Base-by-base conservation (phyloP, 53 echinoderm and acorn worm genomes). In the Temnopleurus reevesii region DNA sequence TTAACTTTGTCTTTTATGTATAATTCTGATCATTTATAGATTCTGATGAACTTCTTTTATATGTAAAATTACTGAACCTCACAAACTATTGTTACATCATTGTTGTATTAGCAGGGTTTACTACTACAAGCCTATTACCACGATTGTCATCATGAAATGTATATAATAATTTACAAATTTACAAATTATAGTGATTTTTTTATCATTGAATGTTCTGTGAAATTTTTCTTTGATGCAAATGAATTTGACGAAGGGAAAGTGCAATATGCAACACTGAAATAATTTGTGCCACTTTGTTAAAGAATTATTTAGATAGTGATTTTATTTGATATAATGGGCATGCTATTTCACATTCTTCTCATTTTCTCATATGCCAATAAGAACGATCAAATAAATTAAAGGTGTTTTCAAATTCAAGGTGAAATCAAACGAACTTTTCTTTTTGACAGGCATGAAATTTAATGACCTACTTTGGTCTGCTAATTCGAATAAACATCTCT, bases 91-190 rank as follows among this genome's bases (percentile, higher is more conserved):
- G 33, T 63, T 30, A 63, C 63, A 63, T 63, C 34, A 17, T 56
- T 64, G 35, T 64, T 71, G 71, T 71, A 71, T 41, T 71, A 38
- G 71, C 71, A 71, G 71, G 71, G 71, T 71, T 71, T 71, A 71
- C 36, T 71, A 6, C 35, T 71, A 71, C n/a, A 41, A 41, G 38
- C 71, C 71, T 41, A 23, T 38, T 71, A 21, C 41, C 35, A 18
- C 71, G 19, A 23, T 38, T 71, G 38, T 71, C 35, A 18, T 65
- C 41, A 71, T 71, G 63, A 71, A 71, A 71, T 71, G 71, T 71
- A 71, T 71, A 71, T 71, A 71, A 36, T 71, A 21, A 41, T 71
- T 63, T 71, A 38, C 71, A 71, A 71, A 63, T 8, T 17, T 63
- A 34, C 15, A 8, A 43, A 71, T 31, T 30, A 71, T 13, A 21